A percentile compares a stretch with the other conserved stretches of the same genome.
These are phyloP conservation scores for Drosophila dunni DNA, from an alignment of 1,140 invertebrate species.

Conservation along the genomic window DNA sequence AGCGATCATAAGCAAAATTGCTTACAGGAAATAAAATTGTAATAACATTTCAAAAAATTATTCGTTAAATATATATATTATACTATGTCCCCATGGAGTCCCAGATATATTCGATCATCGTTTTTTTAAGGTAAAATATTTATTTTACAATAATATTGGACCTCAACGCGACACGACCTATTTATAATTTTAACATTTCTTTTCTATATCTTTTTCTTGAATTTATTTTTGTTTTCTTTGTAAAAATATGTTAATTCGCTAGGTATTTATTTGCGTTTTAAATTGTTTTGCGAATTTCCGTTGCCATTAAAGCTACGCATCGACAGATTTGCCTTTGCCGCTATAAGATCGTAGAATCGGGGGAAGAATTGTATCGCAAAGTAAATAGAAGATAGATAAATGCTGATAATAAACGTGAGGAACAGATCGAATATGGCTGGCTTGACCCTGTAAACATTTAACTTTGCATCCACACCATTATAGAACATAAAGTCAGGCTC, in stretches of 20 bases:
- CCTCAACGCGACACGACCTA: constrained; percentile 18
- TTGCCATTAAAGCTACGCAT: constrained; percentile 9
- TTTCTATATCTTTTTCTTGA: no score
- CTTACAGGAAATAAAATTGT: background rate
- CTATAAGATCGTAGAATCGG: constrained; percentile 85
- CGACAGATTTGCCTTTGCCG: constrained; percentile 37
- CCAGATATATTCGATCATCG: background rate
- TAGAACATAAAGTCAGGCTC: constrained; percentile 98
- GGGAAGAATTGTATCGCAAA: constrained; percentile 91
- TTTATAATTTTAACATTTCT: constrained; percentile 38
- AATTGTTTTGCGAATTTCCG: constrained; percentile 14
- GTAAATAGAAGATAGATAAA: constrained; percentile 93
- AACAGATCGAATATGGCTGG: constrained; percentile 98
- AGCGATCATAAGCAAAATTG: constrained; percentile 7
- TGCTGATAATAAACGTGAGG: constrained; percentile 92
- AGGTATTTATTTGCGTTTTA: constrained; percentile 38
- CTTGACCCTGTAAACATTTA: constrained; percentile 97
- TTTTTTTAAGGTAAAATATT: constrained; percentile 17
- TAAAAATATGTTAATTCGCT: constrained; percentile 1
- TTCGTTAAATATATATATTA: constrained; percentile 1
- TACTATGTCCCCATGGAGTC: background rate
- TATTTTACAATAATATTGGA: constrained; percentile 32
- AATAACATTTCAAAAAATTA: background rate
- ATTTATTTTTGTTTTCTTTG: constrained; percentile 1
- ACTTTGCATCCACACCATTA: constrained; percentile 90